A percentile compares a stretch with the other conserved stretches of the same genome.
Evolutionary conservation across 2,888 invertebrate species (phyloP).

Genomic region (Polietes domitor): DNA sequence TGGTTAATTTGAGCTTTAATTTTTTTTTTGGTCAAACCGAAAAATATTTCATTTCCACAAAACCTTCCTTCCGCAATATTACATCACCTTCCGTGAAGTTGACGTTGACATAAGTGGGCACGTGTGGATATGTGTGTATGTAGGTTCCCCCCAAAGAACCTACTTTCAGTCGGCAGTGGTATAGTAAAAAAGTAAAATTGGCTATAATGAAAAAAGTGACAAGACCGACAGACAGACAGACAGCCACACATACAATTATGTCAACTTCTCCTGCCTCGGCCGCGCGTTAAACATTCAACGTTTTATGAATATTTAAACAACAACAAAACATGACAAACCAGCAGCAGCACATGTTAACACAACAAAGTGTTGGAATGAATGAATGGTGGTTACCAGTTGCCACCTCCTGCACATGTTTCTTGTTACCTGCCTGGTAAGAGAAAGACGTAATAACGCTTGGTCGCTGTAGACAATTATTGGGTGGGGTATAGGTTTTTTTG

Average conservation of each 20-base stretch:
- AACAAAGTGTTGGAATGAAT: not conserved
- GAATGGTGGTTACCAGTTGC: not conserved
- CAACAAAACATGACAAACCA: constrained; percentile 1
- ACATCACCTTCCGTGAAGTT: not conserved
- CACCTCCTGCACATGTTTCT: not conserved
- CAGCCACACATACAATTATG: constrained; percentile 52
- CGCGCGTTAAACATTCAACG: constrained; percentile 3
- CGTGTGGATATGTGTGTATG: not conserved
- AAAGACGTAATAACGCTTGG: not conserved
- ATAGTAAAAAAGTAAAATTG: not conserved
- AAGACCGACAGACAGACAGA: too few relatives aligned
- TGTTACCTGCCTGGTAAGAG: not conserved
- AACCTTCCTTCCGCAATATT: not conserved
- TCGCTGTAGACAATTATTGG: not conserved
- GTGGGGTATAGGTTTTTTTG: too few relatives aligned
- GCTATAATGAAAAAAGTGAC: constrained; percentile 1
- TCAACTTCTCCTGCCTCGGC: constrained; percentile 39
- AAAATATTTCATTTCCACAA: not conserved
- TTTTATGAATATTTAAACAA: constrained; percentile 18
- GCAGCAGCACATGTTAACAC: not conserved
- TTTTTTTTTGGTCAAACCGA: not conserved
- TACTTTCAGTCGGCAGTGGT: constrained; percentile 7
- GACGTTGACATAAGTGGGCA: too few relatives aligned
- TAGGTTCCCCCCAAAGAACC: constrained; percentile 15
- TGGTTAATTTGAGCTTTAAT: not conserved